Evolutionary conservation across 2,797 vertebrate genomes (phyloP).

Genomic region (Periophthalmus magnuspinnatus): DNA sequence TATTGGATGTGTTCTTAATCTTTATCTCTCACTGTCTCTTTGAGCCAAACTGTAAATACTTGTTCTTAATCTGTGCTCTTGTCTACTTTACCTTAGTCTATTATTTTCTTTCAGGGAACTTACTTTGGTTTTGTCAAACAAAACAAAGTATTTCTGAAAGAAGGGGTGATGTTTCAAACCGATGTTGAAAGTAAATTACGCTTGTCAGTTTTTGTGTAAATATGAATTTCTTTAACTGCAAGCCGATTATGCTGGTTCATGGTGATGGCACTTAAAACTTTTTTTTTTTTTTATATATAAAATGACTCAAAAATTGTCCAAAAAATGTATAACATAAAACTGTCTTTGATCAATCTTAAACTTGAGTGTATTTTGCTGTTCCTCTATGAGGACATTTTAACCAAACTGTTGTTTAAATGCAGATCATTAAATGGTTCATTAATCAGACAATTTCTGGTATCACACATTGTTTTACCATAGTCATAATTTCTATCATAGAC

Average conservation of each 20-base stretch:
- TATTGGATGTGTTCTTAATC: conserved; percentile 73
- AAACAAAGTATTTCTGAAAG: conserved; percentile 76
- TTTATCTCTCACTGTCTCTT: conserved; percentile 63
- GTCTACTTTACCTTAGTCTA: conserved; percentile 60
- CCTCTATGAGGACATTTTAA: conserved; percentile 88
- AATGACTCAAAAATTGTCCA: conserved; percentile 54
- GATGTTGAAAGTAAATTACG: conserved; percentile 76
- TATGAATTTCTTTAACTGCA: conserved; percentile 69
- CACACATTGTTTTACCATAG: not conserved
- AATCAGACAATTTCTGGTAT: conserved; percentile 48
- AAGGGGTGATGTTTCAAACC: conserved; percentile 68
- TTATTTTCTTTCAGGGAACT: conserved; percentile 85
- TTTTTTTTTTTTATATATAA: conserved; percentile 67
- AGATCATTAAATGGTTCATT: conserved; percentile 85
- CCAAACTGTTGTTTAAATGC: conserved; percentile 82
- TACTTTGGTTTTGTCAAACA: conserved; percentile 93
- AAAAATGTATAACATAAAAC: conserved; percentile 73
- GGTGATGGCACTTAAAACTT: conserved; percentile 85
- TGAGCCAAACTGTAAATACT: conserved; percentile 82
- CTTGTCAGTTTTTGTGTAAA: conserved; percentile 72
- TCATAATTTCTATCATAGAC: not conserved
- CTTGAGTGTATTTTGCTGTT: conserved; percentile 84
- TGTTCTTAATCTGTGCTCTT: conserved; percentile 72
- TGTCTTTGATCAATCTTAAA: conserved; percentile 80
- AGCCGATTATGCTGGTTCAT: conserved; percentile 66